phyloP scores from a whole-genome alignment of 2,113 vertebrate genomes.

The Hydrochoerus hydrochaeris region DNA sequence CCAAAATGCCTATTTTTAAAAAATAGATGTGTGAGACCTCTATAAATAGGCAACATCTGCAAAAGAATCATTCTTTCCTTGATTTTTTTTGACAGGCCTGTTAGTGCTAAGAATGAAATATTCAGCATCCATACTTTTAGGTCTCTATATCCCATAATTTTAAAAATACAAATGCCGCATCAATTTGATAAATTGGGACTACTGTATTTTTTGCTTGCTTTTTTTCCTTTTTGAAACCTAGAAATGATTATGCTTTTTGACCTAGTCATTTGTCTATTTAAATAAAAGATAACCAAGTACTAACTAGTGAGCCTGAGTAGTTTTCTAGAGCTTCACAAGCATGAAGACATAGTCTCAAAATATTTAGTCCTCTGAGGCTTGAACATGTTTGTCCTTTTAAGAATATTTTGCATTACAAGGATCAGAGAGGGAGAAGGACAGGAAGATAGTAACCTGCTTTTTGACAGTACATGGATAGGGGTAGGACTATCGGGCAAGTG shows the following conservation, averaged over 20 bases:
- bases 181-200: neutral
- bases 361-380: neutral
- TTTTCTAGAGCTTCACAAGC: conserved; percentile 27
- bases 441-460: conserved; percentile 10
- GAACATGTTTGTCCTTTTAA: neutral
- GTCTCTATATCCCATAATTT: conserved; percentile 1
- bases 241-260: neutral
- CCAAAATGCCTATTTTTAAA: neutral
- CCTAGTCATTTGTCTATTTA: neutral
- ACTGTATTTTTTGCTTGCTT: neutral
- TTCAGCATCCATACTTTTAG: neutral
- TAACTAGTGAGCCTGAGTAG: neutral
- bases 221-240: neutral
- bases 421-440: neutral
- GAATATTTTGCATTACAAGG: neutral
- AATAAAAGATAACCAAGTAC: conserved; percentile 14
- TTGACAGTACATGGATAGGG: neutral
- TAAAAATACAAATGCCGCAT: neutral
- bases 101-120: conserved; percentile 43
- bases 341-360: neutral
- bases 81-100: conserved; percentile 29
- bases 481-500: neutral
- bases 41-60: conserved; percentile 9
- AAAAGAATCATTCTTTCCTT: neutral
- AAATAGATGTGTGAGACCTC: neutral